Evolutionary conservation across 1,140 invertebrate species (phyloP).

Genomic region (Drosophila teissieri): DNA sequence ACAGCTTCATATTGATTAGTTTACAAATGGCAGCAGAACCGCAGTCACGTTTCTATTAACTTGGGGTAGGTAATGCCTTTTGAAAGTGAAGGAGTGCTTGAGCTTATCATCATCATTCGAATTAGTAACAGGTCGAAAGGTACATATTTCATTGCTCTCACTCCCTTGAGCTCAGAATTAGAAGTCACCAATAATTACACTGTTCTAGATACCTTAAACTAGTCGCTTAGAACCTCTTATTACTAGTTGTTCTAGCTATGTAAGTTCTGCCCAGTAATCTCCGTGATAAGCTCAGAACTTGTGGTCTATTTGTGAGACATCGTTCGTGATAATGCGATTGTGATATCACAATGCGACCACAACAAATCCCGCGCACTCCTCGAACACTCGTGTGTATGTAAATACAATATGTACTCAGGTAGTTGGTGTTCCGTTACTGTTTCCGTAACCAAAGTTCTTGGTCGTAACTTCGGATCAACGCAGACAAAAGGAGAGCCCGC

Average conservation of each 20-base stretch:
- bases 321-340: conserved; percentile 28
- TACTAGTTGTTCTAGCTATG: not conserved
- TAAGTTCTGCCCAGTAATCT: not conserved
- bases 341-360: conserved; percentile 21
- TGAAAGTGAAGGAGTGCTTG: too few species aligned
- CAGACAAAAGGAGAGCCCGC: conserved; percentile 17
- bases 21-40: not conserved
- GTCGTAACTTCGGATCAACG: conserved; percentile 60
- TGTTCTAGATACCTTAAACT: not conserved
- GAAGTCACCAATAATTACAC: too few species aligned
- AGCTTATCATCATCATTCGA: too few species aligned
- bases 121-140: too few species aligned
- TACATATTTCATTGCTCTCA: too few species aligned
- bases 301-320: not conserved
- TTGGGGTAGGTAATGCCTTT: conserved; percentile 1
- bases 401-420: not conserved
- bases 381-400: too few species aligned
- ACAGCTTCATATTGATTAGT: not conserved
- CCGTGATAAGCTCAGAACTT: conserved; percentile 1
- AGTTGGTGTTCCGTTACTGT: conserved; percentile 20
- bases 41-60: conserved; percentile 11
- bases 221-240: too few species aligned
- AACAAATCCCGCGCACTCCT: too few species aligned
- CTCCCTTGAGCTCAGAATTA: too few species aligned
- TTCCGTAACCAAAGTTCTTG: conserved; percentile 30